Conservation (phyloP, 2,113 vertebrate genomes). For the Hirundichthys speculiger region DNA sequence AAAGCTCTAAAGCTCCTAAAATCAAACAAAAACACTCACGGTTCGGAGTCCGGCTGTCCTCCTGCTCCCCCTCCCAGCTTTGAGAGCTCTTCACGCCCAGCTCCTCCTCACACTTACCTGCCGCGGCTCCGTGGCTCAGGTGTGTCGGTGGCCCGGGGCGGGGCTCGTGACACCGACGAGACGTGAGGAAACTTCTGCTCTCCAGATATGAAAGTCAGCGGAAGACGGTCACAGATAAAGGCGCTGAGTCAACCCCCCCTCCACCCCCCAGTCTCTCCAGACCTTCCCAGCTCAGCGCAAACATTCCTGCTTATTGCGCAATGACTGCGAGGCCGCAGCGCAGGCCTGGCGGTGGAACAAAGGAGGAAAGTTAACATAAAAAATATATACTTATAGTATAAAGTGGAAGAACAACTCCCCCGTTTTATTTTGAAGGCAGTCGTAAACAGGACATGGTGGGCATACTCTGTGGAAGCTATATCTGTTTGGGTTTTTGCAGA, state of each 20-base stretch:
- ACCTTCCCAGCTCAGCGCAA: not conserved
- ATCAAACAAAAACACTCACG: conserved; percentile 28
- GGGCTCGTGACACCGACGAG: not conserved
- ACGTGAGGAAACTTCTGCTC: not conserved
- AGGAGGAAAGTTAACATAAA: too few species aligned
- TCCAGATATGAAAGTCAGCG: not conserved
- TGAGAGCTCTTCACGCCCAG: not conserved
- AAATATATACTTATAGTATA: too few species aligned
- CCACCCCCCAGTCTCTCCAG: not conserved
- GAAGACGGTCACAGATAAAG: too few species aligned
- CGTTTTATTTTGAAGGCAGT: too few species aligned
- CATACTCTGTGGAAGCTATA: too few species aligned
- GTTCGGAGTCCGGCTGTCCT: not conserved
- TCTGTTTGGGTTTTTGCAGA: too few species aligned
- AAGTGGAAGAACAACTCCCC: too few species aligned
- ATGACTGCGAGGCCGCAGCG: not conserved
- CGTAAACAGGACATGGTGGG: too few species aligned
- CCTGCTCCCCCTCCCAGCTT: not conserved
- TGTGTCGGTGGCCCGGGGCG: conserved; percentile 39
- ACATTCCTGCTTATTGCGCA: conserved; percentile 49
- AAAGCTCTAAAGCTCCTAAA: too few species aligned
- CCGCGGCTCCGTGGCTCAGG: conserved; percentile 37
- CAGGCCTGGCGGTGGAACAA: too few species aligned
- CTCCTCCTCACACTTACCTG: conserved; percentile 28
- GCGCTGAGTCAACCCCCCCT: not conserved